Evolutionary conservation across 2,113 vertebrate species (phyloP).

Genomic region (Chionis minor): DNA sequence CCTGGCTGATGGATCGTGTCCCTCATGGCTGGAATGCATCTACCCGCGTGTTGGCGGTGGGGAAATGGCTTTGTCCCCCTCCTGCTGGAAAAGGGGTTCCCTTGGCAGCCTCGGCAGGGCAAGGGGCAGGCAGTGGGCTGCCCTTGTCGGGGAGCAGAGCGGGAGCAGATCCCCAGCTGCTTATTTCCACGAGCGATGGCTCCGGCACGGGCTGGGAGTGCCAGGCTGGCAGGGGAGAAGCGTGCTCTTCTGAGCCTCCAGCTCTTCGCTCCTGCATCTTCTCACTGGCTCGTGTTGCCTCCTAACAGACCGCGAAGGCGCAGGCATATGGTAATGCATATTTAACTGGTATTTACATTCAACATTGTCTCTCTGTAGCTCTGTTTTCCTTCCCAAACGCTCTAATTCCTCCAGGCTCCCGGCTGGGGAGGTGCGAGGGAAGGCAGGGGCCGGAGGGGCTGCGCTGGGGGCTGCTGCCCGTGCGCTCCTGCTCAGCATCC

Average conservation of each 20-base stretch:
- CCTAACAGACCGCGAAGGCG: conserved; percentile 41
- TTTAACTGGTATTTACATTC: conserved; percentile 77
- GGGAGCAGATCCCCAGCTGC: not conserved
- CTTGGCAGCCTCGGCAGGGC: fast-evolving
- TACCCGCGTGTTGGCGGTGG: fast-evolving
- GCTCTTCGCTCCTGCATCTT: conserved; percentile 23
- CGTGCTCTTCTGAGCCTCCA: conserved; percentile 1
- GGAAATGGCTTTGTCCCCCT: fast-evolving
- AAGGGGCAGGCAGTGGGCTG: not conserved
- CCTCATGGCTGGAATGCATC: fast-evolving
- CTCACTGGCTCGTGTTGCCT: conserved; percentile 30
- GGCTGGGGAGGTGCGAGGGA: not conserved
- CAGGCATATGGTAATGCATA: conserved; percentile 75
- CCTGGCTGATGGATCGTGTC: not conserved
- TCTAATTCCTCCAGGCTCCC: conserved; percentile 31
- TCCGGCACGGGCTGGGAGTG: not conserved
- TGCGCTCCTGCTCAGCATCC: not conserved
- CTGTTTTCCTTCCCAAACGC: conserved; percentile 62
- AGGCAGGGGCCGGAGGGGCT: not conserved
- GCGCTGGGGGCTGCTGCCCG: not conserved
- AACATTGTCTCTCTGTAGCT: conserved; percentile 69
- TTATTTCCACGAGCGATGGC: not conserved
- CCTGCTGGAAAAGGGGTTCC: fast-evolving
- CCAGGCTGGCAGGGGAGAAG: conserved; percentile 18
- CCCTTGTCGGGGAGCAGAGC: not conserved